Percentiles rank a stretch among this genome's conserved stretches.
Conservation (phyloP, 1,140 invertebrate species). For the Sycophaga agraensis region DNA sequence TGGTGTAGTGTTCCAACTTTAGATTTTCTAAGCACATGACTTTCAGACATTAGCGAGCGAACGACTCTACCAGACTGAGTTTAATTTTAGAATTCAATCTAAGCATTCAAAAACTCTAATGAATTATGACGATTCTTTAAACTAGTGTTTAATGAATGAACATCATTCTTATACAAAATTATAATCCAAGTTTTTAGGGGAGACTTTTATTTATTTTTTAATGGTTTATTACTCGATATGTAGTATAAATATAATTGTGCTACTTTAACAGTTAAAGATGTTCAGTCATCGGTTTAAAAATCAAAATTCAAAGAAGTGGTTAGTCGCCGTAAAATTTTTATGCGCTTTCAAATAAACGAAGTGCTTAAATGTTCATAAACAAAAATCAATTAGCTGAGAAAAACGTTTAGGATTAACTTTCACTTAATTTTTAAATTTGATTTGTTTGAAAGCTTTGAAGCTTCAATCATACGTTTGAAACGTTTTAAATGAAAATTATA, state of each 20-base stretch:
- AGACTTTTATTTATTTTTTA: no score
- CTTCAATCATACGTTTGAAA: no score
- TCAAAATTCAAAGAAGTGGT: neutral
- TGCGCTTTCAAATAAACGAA: neutral
- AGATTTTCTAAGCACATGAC: neutral
- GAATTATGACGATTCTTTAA: no score
- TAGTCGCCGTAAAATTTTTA: conserved; percentile 15
- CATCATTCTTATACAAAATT: no score
- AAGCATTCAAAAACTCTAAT: neutral
- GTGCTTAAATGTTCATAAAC: conserved; percentile 3
- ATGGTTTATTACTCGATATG: no score
- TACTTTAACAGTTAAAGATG: neutral
- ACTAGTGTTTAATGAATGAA: no score
- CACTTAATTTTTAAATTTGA: neutral
- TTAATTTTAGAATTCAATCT: neutral
- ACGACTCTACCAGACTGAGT: neutral
- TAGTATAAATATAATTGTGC: no score
- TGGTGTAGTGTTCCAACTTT: neutral
- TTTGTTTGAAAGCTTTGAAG: no score
- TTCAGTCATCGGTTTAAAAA: neutral
- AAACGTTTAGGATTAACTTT: neutral
- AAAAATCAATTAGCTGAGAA: neutral
- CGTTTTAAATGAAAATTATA: neutral
- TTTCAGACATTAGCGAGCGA: neutral
- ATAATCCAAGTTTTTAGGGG: no score